Base-by-base conservation (phyloP, 2,797 vertebrate species). In the Geotrypetes seraphini region DNA sequence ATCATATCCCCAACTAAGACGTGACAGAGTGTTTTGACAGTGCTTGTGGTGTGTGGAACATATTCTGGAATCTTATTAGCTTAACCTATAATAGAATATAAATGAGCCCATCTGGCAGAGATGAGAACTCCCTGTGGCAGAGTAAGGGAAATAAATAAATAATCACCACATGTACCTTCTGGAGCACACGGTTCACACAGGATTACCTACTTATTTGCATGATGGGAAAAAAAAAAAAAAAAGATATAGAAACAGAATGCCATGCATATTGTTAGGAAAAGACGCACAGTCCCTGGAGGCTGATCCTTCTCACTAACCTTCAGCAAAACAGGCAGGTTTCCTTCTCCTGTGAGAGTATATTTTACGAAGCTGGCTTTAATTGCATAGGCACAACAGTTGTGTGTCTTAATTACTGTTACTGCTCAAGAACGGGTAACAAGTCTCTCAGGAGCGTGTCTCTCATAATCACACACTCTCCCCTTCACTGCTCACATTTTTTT, bases 41-140 rank as follows among this genome's bases (percentile, higher is more conserved):
- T 38, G 59, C 78, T 73, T 70, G 74, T 82, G 69, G 72, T 75
- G 75, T 79, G 77, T 75, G 79, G 79, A 79, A 74, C 66, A 37
- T 76, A 73, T 78, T 79, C 75, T 63, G 72, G 60, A 72, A 68
- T 73, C 16, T 29, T 83, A 83, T 83, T 85, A 83, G 73, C 73
- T 83, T 84, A 84, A 84, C 81, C 82, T 83, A 81, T 81, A 78
- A 75, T 69, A 75, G 79, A 86, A 85, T 83, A 83, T 78, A 84
- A 84, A 83, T 79, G 73, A 85, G 73, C 63, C 79, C 81, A 79
- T 82, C 83, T 81, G 83, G 75, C 77, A 71, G 68, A 68, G 75
- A 72, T 74, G 51, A 80, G 71, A 78, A 81, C 67, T 84, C 79
- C 79, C 81, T 60, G 65, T 64, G 73, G 81, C 79, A 66, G 69